phyloP scores from a whole-genome alignment of 2,888 invertebrate species.

The Biston stratarius region DNA sequence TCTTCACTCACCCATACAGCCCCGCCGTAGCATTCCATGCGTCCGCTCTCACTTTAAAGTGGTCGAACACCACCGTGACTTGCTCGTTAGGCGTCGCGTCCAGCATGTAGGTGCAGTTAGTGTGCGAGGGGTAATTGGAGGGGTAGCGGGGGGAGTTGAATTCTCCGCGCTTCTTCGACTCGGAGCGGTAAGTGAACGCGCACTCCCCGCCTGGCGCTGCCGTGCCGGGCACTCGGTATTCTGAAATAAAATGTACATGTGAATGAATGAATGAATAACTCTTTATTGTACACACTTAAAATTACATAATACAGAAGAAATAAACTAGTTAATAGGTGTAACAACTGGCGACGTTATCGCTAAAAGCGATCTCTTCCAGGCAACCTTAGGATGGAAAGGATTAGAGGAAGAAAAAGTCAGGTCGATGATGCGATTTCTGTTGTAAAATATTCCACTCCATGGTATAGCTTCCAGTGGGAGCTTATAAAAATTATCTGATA shows the following conservation, averaged over 20 bases:
- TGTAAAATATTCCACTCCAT: too few species aligned
- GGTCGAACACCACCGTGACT: constrained; percentile 96
- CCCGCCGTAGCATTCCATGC: constrained; percentile 91
- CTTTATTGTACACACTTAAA: too few species aligned
- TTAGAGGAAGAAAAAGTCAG: too few species aligned
- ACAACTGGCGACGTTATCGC: too few species aligned
- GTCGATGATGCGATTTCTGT: too few species aligned
- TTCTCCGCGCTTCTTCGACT: constrained; percentile 94
- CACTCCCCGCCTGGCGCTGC: constrained; percentile 97
- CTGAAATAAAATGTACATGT: constrained; percentile 70
- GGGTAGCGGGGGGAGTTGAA: constrained; percentile 99
- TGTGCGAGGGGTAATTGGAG: constrained; percentile 97
- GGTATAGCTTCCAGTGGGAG: too few species aligned
- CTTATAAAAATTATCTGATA: too few species aligned
- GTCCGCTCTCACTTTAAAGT: constrained; percentile 95
- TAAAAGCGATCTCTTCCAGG: too few species aligned
- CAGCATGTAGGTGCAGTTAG: constrained; percentile 97
- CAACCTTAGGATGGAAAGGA: too few species aligned
- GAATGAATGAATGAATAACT: too few species aligned
- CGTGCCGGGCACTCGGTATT: constrained; percentile 97
- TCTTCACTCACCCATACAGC: constrained; percentile 69
- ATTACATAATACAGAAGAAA: too few species aligned
- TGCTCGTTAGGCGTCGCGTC: constrained; percentile 95
- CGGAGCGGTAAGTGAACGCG: constrained; percentile 95
- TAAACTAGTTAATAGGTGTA: too few species aligned